These are phyloP conservation scores for Erpornis zantholeuca DNA, from an alignment of 2,113 vertebrate species.

Conservation along the genomic window DNA sequence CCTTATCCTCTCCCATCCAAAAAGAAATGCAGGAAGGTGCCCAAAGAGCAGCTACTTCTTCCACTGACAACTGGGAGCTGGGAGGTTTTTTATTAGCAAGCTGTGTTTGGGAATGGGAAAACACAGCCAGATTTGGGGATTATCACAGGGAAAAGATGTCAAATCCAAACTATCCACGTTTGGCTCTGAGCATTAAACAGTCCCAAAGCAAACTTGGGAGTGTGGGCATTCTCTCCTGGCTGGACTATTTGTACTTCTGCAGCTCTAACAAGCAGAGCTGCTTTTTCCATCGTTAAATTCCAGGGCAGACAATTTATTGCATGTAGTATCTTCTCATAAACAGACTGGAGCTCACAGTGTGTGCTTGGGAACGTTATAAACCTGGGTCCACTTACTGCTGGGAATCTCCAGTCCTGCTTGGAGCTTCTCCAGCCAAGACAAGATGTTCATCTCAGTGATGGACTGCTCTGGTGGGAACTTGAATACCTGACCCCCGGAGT, in stretches of 20 bases:
- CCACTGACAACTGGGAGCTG: not conserved
- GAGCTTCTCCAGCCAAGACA: conserved; percentile 83
- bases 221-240: conserved; percentile 15
- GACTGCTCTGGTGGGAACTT: conserved; percentile 78
- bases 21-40: not conserved
- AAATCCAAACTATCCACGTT: not conserved
- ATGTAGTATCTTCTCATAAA: not conserved
- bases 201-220: not conserved
- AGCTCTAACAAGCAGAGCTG: conserved; percentile 7
- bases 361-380: not conserved
- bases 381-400: conserved; percentile 75
- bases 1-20: not conserved
- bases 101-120: not conserved
- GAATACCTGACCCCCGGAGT: conserved; percentile 77
- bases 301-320: conserved; percentile 42
- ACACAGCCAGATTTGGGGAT: not conserved
- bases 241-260: conserved; percentile 51
- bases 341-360: not conserved
- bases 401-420: conserved; percentile 75
- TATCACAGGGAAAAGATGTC: not conserved
- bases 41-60: not conserved
- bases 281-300: conserved; percentile 60
- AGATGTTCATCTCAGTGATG: conserved; percentile 72
- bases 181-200: conserved; percentile 21
- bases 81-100: not conserved